A percentile compares a stretch with the other conserved stretches of the same genome.
Conservation (phyloP, 2,888 invertebrate species). For the Mythimna ferrago region DNA sequence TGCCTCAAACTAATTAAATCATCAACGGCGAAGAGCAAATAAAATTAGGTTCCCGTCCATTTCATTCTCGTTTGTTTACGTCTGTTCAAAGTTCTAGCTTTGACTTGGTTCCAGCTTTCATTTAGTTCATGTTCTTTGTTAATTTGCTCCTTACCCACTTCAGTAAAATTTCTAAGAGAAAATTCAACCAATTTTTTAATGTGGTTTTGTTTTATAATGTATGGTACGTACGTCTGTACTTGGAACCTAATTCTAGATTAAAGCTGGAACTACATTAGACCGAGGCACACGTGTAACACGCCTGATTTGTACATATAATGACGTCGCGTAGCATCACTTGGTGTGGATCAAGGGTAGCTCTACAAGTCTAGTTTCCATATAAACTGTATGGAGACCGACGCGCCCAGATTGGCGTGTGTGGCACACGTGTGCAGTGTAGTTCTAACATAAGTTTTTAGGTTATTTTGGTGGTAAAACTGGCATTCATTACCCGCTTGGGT, state of each 20-base stretch:
- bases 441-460: no score
- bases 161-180: background rate
- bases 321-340: no score
- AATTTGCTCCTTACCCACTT: background rate
- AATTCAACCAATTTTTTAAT: no score
- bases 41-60: conserved; percentile 37
- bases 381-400: no score
- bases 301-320: no score
- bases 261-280: no score
- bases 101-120: conserved; percentile 16
- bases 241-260: background rate
- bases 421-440: no score
- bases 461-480: background rate
- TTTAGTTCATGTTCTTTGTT: conserved; percentile 15
- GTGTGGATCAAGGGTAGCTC: no score
- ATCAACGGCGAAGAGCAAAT: conserved; percentile 26
- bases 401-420: no score
- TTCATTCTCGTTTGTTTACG: conserved; percentile 39
- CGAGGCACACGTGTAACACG: no score
- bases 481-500: no score
- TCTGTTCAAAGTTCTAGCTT: conserved; percentile 28
- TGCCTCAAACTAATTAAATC: conserved; percentile 43
- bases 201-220: background rate
- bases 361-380: no score
- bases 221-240: background rate